Percentiles rank a stretch among this genome's conserved stretches.
Conservation (phyloP, 1,140 invertebrate species). For the Samia ricini region DNA sequence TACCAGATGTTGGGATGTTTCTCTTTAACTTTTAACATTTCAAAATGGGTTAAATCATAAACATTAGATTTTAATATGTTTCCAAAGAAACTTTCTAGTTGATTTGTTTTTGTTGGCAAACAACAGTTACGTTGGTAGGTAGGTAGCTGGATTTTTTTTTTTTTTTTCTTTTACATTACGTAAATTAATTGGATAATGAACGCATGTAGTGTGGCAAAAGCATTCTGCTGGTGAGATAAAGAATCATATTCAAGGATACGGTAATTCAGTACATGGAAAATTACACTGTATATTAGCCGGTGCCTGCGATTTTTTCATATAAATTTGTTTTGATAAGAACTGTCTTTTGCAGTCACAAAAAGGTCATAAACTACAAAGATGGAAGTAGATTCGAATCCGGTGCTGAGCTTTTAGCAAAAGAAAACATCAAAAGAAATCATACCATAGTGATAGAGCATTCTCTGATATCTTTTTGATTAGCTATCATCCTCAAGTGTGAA, state of each 20-base stretch:
- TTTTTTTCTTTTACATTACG: background rate
- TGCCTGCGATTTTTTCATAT: no score
- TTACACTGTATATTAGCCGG: no score
- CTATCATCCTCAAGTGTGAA: no score
- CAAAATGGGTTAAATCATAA: background rate
- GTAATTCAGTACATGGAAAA: no score
- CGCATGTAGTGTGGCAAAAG: background rate
- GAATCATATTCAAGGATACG: background rate
- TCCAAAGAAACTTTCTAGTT: background rate
- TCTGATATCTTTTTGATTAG: no score
- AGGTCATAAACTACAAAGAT: no score
- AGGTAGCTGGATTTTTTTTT: background rate
- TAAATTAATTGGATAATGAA: background rate
- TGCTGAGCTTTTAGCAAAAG: no score
- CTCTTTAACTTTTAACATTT: background rate
- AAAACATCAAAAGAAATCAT: no score
- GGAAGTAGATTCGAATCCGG: no score
- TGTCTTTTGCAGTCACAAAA: no score
- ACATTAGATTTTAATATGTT: background rate
- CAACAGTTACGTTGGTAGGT: background rate
- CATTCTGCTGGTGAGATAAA: background rate
- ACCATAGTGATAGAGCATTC: no score
- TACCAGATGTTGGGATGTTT: conserved; percentile 10
- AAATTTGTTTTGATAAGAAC: no score
- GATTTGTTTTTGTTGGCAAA: background rate